Evolutionary conservation across 2,797 vertebrate species (phyloP), one percentile per base, ranked within the genome.

Genomic region (Telmatherina bonti): DNA sequence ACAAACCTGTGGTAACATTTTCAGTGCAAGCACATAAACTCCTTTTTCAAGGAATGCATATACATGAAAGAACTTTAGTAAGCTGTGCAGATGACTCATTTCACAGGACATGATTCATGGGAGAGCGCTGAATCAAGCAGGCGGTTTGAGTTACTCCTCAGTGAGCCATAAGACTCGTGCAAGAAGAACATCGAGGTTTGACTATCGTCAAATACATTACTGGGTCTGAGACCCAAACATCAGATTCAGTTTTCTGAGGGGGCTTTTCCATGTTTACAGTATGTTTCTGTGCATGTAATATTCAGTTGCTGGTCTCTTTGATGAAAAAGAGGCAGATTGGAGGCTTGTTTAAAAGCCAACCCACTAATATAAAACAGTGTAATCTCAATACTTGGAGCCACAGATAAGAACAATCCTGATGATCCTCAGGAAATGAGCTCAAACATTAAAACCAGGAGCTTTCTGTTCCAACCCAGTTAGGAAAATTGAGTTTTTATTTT

Each of bases 81-180:
- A 69, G 60, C 72, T 47, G 55, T n/a, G 24, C 38, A 38, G 74
- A 72, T 89, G 84, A 89, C 51, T 87, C 75, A 82, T 75, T 74
- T 67, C 24, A 49, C 51, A 68, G 67, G 66, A 76, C 30, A n/a
- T 74, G 79, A 82, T 81, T 88, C 79, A 70, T 77, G 66, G 68
- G 49, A 72, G 55, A 45, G 74, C 65, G 57, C 29, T 59, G 78
- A 85, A 77, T 74, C 55, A 70, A 87, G 76, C 71, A 72, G 64
- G 70, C 12, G 18, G 78, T 66, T 85, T 65, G 61, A 49, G 76
- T 86, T 81, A 66, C 60, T 43, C 26, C 59, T 35, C 52, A 26
- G 55, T 8, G 27, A 43, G 45, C 41, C 35, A 36, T 29, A 22
- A 62, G 54, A 43, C n/a, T 57, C 52, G 54, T 74, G 62, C 38